phyloP scores from a whole-genome alignment of 2,888 invertebrate species.

The Herminia tarsipennalis region DNA sequence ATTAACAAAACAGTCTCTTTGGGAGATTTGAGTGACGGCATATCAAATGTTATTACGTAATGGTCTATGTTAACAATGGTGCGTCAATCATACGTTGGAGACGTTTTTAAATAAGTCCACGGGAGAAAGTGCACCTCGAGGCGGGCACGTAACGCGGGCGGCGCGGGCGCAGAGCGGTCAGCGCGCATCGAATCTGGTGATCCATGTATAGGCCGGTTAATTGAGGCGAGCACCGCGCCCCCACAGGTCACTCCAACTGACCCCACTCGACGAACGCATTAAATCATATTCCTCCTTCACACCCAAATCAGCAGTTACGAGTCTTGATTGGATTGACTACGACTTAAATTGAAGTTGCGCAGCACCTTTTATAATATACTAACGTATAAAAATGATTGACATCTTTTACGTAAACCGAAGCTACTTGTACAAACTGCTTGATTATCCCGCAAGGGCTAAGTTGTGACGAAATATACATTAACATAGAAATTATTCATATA shows the following conservation, averaged over 20 bases:
- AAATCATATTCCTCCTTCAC: conserved; percentile 26
- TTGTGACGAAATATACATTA: conserved; percentile 35
- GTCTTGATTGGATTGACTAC: conserved; percentile 52
- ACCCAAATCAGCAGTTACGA: conserved; percentile 34
- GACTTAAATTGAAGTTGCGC: conserved; percentile 32
- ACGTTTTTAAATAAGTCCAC: conserved; percentile 82
- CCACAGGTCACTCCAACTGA: conserved; percentile 57
- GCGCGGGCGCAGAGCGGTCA: conserved; percentile 30
- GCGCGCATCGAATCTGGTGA: conserved; percentile 35
- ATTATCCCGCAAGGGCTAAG: conserved; percentile 28
- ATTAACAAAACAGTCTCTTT: conserved; percentile 76
- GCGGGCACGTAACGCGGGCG: conserved; percentile 57
- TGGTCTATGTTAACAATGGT: conserved; percentile 70
- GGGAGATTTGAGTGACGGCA: conserved; percentile 78
- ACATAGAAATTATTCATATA: conserved; percentile 37
- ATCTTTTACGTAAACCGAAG: conserved; percentile 34
- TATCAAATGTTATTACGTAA: conserved; percentile 77
- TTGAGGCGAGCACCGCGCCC: conserved; percentile 59
- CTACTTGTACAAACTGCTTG: conserved; percentile 13
- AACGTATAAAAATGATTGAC: conserved; percentile 40
- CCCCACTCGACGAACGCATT: conserved; percentile 44
- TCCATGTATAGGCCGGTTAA: conserved; percentile 61
- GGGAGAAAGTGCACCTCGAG: conserved; percentile 77
- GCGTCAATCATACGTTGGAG: conserved; percentile 80
- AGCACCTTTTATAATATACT: conserved; percentile 22